phyloP scores from a whole-genome alignment of 2,888 invertebrate genomes.

The Cosmopolites sordidus region DNA sequence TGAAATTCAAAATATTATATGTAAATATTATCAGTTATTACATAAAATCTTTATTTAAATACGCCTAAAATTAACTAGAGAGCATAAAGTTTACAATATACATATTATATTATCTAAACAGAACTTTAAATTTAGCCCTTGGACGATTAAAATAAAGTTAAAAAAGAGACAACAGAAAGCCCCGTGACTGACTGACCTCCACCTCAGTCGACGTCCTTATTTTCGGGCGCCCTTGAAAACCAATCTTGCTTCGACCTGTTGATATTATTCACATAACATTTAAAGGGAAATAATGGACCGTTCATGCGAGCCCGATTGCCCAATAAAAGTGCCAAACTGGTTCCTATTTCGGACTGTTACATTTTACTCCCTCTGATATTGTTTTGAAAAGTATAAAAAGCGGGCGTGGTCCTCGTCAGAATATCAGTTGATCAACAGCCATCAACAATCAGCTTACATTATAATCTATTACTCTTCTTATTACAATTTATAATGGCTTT shows the following conservation, averaged over 20 bases:
- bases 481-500: conserved; percentile 17
- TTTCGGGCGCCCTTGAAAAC: conserved; percentile 13
- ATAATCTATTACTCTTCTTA: no score
- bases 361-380: conserved; percentile 9
- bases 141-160: not conserved
- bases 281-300: not conserved
- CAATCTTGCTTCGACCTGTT: not conserved
- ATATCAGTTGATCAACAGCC: conserved; percentile 15
- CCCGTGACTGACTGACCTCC: conserved; percentile 11
- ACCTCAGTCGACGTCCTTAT: conserved; percentile 15
- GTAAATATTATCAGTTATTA: no score
- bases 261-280: not conserved
- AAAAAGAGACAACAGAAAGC: conserved; percentile 2
- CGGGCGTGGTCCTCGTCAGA: conserved; percentile 1
- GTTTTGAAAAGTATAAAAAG: conserved; percentile 17
- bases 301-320: conserved; percentile 5
- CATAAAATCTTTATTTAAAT: no score
- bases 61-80: no score
- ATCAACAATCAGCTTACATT: not conserved
- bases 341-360: conserved; percentile 4
- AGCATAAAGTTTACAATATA: no score
- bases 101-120: no score
- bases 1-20: no score
- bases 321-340: conserved; percentile 6
- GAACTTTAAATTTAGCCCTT: not conserved